Base-by-base conservation (phyloP, 2,888 invertebrate species). In the Campaea margaritaria region DNA sequence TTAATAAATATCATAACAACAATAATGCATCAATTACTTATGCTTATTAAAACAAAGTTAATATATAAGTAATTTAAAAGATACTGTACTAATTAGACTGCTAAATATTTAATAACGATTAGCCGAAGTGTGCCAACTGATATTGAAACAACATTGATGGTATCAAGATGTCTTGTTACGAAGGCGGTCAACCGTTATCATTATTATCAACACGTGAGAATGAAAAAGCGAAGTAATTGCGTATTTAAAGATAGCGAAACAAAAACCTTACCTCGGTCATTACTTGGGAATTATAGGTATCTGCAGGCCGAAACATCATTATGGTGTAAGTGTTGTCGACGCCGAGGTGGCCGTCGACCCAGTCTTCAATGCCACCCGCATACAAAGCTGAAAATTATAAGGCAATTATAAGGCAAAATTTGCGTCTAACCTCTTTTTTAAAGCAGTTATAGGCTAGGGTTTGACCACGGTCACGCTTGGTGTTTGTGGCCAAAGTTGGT, bases 351-450 rank as follows among this genome's bases (percentile, higher is more conserved):
- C 91, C 86, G 58, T 91, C 91, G 1, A 91, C 81, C 91, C 92
- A 92, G 67, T 92, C 91, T 72, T 92, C 91, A 38, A 92, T 86
- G 3, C 91, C 91, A 11, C 91, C 91, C 0, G 91, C 91, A 51
- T 86, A 91, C 21, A 91, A 68, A 2, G 92, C 91, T 92, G 70
- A 9, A 79, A 75, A 52, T 36, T 50, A 27, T n/a, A n/a, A n/a
- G n/a, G n/a, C n/a, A 53, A 28, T 13, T n/a, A n/a, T n/a, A n/a
- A n/a, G n/a, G 12, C 3, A 14, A 3, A n/a, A 36, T 36, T 10
- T 3, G 21, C 21, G 5, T 3, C 21, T 21, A 3, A 21, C 21
- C 21, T 21, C 5, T 21, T 21, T 21, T n/a, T n/a, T n/a, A n/a
- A n/a, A n/a, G n/a, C n/a, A n/a, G n/a, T n/a, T n/a, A n/a, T n/a